phyloP scores from a whole-genome alignment of 64 coral and sea anemone genomes.

The Pocillopora verrucosa region DNA sequence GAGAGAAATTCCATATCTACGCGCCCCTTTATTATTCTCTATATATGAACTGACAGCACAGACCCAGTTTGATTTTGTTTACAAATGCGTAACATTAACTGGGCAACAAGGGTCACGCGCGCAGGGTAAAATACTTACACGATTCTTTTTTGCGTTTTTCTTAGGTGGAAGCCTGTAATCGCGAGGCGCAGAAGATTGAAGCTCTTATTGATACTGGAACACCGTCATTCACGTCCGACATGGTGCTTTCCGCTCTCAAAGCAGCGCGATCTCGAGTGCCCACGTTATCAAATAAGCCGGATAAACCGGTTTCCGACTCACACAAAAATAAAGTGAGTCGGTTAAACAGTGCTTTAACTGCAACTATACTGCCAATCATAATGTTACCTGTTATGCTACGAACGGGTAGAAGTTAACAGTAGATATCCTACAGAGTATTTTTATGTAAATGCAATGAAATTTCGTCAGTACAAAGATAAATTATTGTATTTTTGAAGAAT shows the following conservation, averaged over 20 bases:
- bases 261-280: constrained; percentile 62
- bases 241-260: constrained; percentile 78
- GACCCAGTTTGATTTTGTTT: too few species aligned
- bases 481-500: constrained; percentile 38
- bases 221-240: constrained; percentile 86
- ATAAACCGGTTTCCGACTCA: not conserved
- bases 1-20: too few species aligned
- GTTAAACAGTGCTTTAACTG: constrained; percentile 26
- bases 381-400: constrained; percentile 26
- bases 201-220: constrained; percentile 88
- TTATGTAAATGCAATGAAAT: constrained; percentile 27
- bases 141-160: not conserved
- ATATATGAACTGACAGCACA: too few species aligned
- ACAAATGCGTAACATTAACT: too few species aligned
- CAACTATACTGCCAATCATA: constrained; percentile 14
- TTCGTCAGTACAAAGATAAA: constrained; percentile 33
- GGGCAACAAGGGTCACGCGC: not conserved
- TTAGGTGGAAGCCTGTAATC: constrained; percentile 88
- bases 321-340: not conserved
- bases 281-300: constrained; percentile 21
- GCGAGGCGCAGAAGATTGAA: constrained; percentile 94
- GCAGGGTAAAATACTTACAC: not conserved
- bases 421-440: constrained; percentile 13
- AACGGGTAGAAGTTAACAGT: constrained; percentile 32
- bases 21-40: too few species aligned